A percentile compares a stretch with the other conserved stretches of the same genome.
Conservation (phyloP, 2,888 invertebrate genomes). For the Cartodere bifasciata region DNA sequence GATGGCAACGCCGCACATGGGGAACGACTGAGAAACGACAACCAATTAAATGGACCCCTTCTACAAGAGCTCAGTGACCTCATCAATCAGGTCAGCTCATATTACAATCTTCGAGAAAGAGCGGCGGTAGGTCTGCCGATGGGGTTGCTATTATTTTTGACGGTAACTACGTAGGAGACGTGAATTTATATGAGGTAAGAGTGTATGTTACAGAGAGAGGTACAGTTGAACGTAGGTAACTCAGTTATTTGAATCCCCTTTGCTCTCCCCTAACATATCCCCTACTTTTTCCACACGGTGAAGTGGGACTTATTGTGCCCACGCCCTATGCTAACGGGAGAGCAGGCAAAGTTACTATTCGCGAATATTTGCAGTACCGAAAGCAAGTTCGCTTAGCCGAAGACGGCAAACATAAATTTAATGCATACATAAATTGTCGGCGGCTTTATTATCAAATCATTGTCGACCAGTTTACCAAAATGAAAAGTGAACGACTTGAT, state of each 20-base stretch:
- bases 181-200: not conserved
- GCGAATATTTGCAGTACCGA: slow-evolving; percentile 7
- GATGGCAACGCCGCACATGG: no score
- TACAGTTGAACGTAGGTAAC: not conserved
- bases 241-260: slow-evolving; percentile 7
- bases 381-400: not conserved
- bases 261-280: slow-evolving; percentile 14
- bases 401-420: no score
- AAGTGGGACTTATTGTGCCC: slow-evolving; percentile 10
- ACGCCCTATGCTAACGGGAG: not conserved
- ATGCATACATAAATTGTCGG: not conserved
- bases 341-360: slow-evolving; percentile 2
- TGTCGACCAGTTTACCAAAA: slow-evolving; percentile 5
- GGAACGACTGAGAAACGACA: no score
- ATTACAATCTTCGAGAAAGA: no score
- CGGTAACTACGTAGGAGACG: not conserved
- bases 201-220: slow-evolving; percentile 1
- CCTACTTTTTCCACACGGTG: slow-evolving; percentile 12
- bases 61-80: no score
- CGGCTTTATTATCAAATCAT: slow-evolving; percentile 10
- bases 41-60: no score
- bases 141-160: not conserved
- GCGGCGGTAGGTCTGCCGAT: no score
- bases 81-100: no score
- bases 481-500: slow-evolving; percentile 8